Evolutionary conservation across 1,140 invertebrate genomes (phyloP).

Genomic region (Drosophila littoralis): DNA sequence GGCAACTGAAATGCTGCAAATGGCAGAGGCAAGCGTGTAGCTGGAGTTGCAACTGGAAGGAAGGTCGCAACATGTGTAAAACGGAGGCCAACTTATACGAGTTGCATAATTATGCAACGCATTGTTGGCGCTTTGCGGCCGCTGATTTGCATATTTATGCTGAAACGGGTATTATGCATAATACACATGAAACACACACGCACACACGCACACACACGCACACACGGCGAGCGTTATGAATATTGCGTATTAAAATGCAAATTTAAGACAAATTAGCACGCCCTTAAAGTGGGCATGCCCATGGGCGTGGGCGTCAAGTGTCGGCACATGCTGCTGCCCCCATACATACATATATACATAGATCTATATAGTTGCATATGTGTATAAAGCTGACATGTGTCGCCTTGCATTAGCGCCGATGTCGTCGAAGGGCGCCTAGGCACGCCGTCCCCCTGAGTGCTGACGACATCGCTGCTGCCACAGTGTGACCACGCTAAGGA

Average conservation of each 20-base stretch:
- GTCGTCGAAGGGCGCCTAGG: constrained; percentile 6
- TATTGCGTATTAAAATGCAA: constrained; percentile 76
- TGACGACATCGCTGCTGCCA: constrained; percentile 1
- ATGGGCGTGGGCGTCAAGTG: constrained; percentile 1
- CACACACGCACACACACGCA: neutral
- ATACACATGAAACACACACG: constrained; percentile 52
- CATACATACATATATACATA: neutral
- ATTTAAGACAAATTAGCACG: constrained; percentile 77
- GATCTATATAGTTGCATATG: neutral
- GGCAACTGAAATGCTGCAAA: constrained; percentile 10
- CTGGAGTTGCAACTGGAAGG: constrained; percentile 21
- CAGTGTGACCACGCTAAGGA: constrained; percentile 10
- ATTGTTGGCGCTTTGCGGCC: constrained; percentile 53
- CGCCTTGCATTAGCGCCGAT: constrained; percentile 21
- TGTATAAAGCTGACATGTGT: constrained; percentile 12
- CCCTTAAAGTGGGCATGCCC: constrained; percentile 36
- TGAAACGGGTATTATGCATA: constrained; percentile 41
- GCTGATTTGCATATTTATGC: constrained; percentile 78
- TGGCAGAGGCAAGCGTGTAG: neutral
- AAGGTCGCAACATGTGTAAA: constrained; percentile 44
- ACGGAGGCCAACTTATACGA: constrained; percentile 3
- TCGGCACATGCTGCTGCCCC: neutral
- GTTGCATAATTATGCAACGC: constrained; percentile 52
- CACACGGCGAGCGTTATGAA: constrained; percentile 46
- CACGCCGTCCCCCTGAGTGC: constrained; percentile 1